Conservation (phyloP, 1,140 invertebrate genomes). For the Pararge aegeria region DNA sequence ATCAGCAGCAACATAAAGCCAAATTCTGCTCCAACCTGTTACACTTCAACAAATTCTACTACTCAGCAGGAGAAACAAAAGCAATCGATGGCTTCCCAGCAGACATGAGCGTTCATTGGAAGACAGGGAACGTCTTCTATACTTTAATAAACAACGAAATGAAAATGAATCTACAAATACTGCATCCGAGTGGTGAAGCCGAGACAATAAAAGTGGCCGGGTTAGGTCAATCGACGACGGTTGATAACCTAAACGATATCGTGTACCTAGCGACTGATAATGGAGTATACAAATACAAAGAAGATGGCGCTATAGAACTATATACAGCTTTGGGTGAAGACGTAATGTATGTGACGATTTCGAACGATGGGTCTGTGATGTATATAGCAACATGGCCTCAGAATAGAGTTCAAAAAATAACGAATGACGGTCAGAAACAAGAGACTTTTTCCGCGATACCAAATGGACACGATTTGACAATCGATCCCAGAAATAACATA, state of each 20-base stretch:
- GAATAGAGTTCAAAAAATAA: constrained; percentile 63
- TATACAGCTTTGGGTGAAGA: constrained; percentile 63
- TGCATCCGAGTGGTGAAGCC: constrained; percentile 49
- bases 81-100: constrained; percentile 60
- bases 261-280: constrained; percentile 71
- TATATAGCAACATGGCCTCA: constrained; percentile 71
- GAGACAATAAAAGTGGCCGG: constrained; percentile 60
- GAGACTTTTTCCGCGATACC: constrained; percentile 55
- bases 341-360: constrained; percentile 64
- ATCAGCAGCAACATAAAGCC: constrained; percentile 33
- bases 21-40: constrained; percentile 49
- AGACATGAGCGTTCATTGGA: constrained; percentile 68
- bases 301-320: constrained; percentile 51
- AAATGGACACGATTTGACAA: constrained; percentile 62
- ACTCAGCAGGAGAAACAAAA: constrained; percentile 44
- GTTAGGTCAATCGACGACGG: constrained; percentile 58
- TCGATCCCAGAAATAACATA: constrained; percentile 63
- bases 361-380: constrained; percentile 51
- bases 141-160: constrained; percentile 67
- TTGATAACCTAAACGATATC: constrained; percentile 71
- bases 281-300: constrained; percentile 69
- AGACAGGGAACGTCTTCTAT: constrained; percentile 60
- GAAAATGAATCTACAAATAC: constrained; percentile 63
- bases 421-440: constrained; percentile 54
- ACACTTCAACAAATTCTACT: constrained; percentile 60